Evolutionary conservation across 2,888 invertebrate species (phyloP).

Genomic region (Ernsta delagoae): DNA sequence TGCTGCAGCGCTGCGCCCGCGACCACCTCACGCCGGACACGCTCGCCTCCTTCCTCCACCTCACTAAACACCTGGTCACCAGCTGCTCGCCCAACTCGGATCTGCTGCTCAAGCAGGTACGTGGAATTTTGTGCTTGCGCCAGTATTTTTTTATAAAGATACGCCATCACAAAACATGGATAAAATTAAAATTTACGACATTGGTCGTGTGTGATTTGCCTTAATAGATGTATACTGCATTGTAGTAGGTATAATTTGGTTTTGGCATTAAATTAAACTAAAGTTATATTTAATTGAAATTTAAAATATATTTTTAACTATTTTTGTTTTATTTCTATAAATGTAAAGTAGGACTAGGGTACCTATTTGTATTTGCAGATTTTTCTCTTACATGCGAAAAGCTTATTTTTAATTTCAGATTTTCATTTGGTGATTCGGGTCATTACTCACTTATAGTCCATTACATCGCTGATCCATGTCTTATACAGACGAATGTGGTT

Average conservation of each 20-base stretch:
- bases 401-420: background rate
- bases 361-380: background rate
- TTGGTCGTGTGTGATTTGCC: too few species aligned
- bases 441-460: constrained; percentile 8
- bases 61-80: constrained; percentile 96
- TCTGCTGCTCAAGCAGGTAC: constrained; percentile 95
- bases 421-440: constrained; percentile 2
- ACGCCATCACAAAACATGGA: too few species aligned
- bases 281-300: too few species aligned
- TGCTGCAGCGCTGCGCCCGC: too few species aligned
- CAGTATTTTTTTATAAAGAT: too few species aligned
- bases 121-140: too few species aligned
- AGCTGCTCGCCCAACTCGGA: constrained; percentile 97
- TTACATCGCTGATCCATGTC: background rate
- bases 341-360: background rate
- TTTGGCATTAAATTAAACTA: too few species aligned
- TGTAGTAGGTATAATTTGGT: too few species aligned
- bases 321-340: too few species aligned
- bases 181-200: too few species aligned
- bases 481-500: background rate
- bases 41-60: constrained; percentile 94
- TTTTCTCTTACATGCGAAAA: background rate
- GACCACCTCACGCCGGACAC: constrained; percentile 98
- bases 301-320: too few species aligned
- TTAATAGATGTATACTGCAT: too few species aligned